phyloP scores from a whole-genome alignment of 2,888 invertebrate species.

The Lasioglossum calceatum region DNA sequence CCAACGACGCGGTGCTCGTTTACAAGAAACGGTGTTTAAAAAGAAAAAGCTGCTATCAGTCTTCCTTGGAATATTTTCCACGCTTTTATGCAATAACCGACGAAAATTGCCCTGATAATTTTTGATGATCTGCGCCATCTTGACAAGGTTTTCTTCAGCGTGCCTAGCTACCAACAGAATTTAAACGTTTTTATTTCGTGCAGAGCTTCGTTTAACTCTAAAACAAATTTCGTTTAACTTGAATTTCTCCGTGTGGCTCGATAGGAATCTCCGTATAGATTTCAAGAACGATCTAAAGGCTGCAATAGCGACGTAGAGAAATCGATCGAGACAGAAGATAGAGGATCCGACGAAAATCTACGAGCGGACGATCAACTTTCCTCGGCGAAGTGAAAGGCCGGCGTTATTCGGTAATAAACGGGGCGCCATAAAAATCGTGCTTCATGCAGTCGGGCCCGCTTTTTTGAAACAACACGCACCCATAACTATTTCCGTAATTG shows the following conservation, averaged over 20 bases:
- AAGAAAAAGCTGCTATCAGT: background rate
- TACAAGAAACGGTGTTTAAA: background rate
- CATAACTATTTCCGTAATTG: background rate
- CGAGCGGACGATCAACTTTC: slow-evolving; percentile 38
- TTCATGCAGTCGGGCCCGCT: background rate
- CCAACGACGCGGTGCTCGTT: background rate
- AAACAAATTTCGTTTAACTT: background rate
- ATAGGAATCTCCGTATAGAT: background rate
- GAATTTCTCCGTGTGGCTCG: background rate
- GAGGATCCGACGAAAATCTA: background rate
- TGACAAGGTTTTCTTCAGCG: background rate
- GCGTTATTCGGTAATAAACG: slow-evolving; percentile 41
- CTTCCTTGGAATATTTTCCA: background rate
- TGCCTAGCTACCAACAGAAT: background rate
- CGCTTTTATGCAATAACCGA: background rate
- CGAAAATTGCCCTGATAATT: background rate
- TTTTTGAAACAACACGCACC: background rate
- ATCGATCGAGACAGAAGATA: slow-evolving; percentile 3
- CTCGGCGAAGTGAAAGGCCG: slow-evolving; percentile 45
- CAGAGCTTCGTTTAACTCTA: background rate
- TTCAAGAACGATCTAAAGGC: background rate
- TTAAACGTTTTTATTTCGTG: background rate
- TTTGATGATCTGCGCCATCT: background rate
- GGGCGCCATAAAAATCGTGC: slow-evolving; percentile 27
- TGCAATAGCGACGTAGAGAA: slow-evolving; percentile 3